Percentiles rank a stretch among this genome's conserved stretches.
phyloP scores from a whole-genome alignment of 2,888 invertebrate genomes.

The Drosophila lutescens region DNA sequence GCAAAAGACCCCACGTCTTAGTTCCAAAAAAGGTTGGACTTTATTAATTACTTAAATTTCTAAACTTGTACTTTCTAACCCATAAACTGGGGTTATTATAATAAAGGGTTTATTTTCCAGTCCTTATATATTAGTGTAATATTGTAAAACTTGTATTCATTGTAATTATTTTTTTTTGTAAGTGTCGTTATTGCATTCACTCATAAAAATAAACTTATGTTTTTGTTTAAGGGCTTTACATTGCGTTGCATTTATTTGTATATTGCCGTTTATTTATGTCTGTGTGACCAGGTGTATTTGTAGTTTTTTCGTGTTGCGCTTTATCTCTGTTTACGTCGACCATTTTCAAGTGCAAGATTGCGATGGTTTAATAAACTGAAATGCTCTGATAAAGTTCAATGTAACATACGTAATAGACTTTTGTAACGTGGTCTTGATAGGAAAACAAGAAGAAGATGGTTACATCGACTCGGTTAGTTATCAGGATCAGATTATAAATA shows the following conservation, averaged over 20 bases:
- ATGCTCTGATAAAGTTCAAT: not conserved
- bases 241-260: not conserved
- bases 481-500: too few species aligned
- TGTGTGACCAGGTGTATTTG: not conserved
- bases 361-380: not conserved
- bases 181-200: too few species aligned
- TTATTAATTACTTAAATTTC: too few species aligned
- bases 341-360: slow-evolving; percentile 1
- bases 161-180: too few species aligned
- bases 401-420: not conserved
- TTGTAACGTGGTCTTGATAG: not conserved
- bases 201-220: not conserved
- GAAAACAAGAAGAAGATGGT: not conserved
- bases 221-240: not conserved
- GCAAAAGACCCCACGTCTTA: too few species aligned
- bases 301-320: not conserved
- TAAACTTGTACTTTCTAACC: too few species aligned
- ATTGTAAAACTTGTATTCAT: too few species aligned
- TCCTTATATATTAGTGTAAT: too few species aligned
- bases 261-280: not conserved
- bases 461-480: too few species aligned
- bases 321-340: not conserved
- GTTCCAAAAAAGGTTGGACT: too few species aligned
- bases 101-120: too few species aligned
- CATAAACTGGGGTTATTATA: too few species aligned